Conservation (phyloP, 2,113 vertebrate species). For the Capricornis sumatraensis region DNA sequence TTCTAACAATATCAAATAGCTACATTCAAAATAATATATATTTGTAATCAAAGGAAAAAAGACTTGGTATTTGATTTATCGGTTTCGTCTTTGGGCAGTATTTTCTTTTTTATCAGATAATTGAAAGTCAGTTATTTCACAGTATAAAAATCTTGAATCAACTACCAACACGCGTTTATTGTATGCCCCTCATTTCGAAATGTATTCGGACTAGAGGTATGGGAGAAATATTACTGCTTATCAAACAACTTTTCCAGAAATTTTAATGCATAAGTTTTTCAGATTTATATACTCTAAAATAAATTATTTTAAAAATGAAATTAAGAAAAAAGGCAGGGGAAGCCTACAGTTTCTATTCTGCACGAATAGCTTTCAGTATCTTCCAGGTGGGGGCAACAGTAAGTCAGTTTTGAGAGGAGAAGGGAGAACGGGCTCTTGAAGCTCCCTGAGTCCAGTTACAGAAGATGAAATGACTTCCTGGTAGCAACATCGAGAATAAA, state of each 20-base stretch:
- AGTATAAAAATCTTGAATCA: slow-evolving; percentile 62
- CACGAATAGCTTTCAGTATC: slow-evolving; percentile 62
- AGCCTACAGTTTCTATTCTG: background rate
- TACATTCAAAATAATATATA: slow-evolving; percentile 19
- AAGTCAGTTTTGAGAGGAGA: slow-evolving; percentile 70
- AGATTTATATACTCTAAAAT: slow-evolving; percentile 36
- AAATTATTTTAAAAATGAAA: slow-evolving; percentile 33
- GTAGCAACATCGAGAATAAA: background rate
- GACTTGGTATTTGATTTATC: background rate
- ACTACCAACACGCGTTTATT: slow-evolving; percentile 45
- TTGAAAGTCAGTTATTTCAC: slow-evolving; percentile 63
- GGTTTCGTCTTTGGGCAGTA: background rate
- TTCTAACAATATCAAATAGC: slow-evolving; percentile 3
- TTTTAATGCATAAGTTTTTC: slow-evolving; percentile 10
- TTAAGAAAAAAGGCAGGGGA: background rate
- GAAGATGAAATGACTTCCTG: slow-evolving; percentile 45
- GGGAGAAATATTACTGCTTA: background rate
- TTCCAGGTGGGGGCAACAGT: slow-evolving; percentile 83
- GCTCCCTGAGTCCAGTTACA: slow-evolving; percentile 59
- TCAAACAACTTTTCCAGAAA: slow-evolving; percentile 25
- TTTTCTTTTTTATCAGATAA: slow-evolving; percentile 39
- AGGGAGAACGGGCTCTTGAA: slow-evolving; percentile 2
- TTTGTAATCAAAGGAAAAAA: slow-evolving; percentile 28
- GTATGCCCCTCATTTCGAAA: slow-evolving; percentile 28
- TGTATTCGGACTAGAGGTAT: slow-evolving; percentile 5